Percentiles rank a stretch among this genome's conserved stretches.
Evolutionary conservation across 2,888 invertebrate species (phyloP).

Genomic region (Sisyra nigra): DNA sequence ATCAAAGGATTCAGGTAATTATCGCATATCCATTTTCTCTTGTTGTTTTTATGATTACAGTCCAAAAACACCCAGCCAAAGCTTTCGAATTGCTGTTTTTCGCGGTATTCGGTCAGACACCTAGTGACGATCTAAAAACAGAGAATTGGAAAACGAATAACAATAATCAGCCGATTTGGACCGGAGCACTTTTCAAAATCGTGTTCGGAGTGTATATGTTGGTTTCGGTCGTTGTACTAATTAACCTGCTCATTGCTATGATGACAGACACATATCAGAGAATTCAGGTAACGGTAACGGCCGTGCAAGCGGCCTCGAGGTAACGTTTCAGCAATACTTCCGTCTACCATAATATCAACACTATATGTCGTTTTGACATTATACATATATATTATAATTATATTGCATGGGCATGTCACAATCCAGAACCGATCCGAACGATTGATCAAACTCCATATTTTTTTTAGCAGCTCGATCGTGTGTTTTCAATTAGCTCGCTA

Average conservation of each 20-base stretch:
- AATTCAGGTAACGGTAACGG: conserved; percentile 62
- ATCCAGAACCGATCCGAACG: neutral
- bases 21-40: conserved; percentile 21
- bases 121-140: conserved; percentile 60
- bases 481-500: no score
- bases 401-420: neutral
- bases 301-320: neutral
- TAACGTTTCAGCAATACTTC: conserved; percentile 2
- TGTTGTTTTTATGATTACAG: conserved; percentile 47
- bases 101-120: conserved; percentile 92
- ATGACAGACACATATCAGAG: conserved; percentile 99
- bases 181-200: conserved; percentile 73
- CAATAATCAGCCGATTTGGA: conserved; percentile 61
- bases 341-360: neutral
- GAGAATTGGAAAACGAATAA: conserved; percentile 31
- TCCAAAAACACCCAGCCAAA: conserved; percentile 77
- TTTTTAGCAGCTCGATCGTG: neutral
- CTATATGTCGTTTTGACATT: neutral
- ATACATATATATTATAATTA: neutral
- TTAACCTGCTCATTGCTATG: conserved; percentile 99
- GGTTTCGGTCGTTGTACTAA: conserved; percentile 96
- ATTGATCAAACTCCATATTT: neutral
- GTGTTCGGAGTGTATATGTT: conserved; percentile 92
- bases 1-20: conserved; percentile 95
- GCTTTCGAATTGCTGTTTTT: conserved; percentile 98